Base-by-base conservation (phyloP, 2,888 invertebrate genomes). In the Trichacis sp. region DNA sequence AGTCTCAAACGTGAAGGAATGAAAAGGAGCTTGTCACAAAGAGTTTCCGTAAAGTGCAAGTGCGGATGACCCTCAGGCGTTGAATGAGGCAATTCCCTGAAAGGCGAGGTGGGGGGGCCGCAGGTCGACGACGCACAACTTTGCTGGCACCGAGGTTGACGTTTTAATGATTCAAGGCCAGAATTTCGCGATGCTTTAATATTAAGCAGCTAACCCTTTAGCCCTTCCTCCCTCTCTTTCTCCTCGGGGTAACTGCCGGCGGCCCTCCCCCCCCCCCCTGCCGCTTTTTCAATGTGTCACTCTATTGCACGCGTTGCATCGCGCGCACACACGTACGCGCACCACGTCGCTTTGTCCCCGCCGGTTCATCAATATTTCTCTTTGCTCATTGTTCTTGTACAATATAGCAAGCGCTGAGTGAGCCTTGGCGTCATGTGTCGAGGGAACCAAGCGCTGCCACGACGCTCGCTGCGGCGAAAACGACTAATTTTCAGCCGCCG, bases 301-400 rank as follows among this genome's bases (percentile, higher is more conserved):
- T n/a, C n/a, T n/a, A n/a, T n/a, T n/a, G n/a, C n/a, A 52, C 53
- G 40, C 48, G 52, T 33, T 42, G 54, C 55, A 50, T 54, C 50
- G 40, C 42, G 50, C 57, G 40, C 49, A 67, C 69, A 64, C 64
- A 58, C 60, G 68, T 69, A 70, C 70, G 68, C 73, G 71, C 72
- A 72, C 74, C 68, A 69, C 72, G 61, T n/a, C n/a, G n/a, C n/a
- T n/a, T n/a, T n/a, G n/a, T n/a, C n/a, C n/a, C n/a, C n/a, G n/a
- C n/a, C 61, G 69, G 72, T 70, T 78, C 86, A 87, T 87, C 87
- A 87, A 87, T 87, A 87, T 87, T 87, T 87, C 87, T 85, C 84
- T 87, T 86, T 87, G 87, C 87, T 81, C 80, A 77, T 81, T 80
- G 79, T 81, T 80, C 79, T 79, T 78, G 79, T 77, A 80, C 80